Conservation (phyloP, 1,140 invertebrate genomes). For the Dufourea novaeangliae region DNA sequence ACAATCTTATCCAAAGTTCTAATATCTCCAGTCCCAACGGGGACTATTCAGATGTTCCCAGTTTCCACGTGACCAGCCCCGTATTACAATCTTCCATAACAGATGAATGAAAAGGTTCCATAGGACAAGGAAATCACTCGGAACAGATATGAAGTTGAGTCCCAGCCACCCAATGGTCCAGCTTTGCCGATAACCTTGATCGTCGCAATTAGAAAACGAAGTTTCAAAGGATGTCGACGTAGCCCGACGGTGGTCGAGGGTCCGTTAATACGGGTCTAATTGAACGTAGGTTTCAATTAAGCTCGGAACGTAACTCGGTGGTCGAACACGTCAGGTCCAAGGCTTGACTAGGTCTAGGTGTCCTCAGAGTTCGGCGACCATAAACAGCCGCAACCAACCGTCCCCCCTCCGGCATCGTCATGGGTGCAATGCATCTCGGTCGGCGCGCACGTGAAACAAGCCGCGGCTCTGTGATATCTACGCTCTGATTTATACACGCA, state of each 20-base stretch:
- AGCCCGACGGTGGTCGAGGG: not conserved
- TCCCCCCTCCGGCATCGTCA: constrained; percentile 7
- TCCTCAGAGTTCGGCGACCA: constrained; percentile 48
- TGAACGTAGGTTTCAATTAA: constrained; percentile 63
- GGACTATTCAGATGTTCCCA: too few relatives aligned
- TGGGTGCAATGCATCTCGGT: constrained; percentile 64
- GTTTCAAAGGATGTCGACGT: not conserved
- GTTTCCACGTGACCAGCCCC: too few relatives aligned
- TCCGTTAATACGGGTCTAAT: constrained; percentile 54
- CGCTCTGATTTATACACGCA: constrained; percentile 69
- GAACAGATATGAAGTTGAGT: too few relatives aligned
- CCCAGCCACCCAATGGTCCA: too few relatives aligned
- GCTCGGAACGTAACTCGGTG: constrained; percentile 12
- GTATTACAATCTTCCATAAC: too few relatives aligned
- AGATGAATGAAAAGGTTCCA: too few relatives aligned
- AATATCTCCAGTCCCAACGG: too few relatives aligned
- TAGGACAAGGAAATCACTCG: too few relatives aligned
- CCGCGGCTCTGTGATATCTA: constrained; percentile 59
- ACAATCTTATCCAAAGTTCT: too few relatives aligned
- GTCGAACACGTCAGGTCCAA: constrained; percentile 19
- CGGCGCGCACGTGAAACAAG: constrained; percentile 57
- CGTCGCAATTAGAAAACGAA: not conserved
- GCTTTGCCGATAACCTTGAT: not conserved
- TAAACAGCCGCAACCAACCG: constrained; percentile 49
- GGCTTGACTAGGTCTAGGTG: constrained; percentile 30